A percentile compares a stretch with the other conserved stretches of the same genome.
Evolutionary conservation across 1,140 invertebrate species (phyloP).

Genomic region (Mesaphorura yosii): DNA sequence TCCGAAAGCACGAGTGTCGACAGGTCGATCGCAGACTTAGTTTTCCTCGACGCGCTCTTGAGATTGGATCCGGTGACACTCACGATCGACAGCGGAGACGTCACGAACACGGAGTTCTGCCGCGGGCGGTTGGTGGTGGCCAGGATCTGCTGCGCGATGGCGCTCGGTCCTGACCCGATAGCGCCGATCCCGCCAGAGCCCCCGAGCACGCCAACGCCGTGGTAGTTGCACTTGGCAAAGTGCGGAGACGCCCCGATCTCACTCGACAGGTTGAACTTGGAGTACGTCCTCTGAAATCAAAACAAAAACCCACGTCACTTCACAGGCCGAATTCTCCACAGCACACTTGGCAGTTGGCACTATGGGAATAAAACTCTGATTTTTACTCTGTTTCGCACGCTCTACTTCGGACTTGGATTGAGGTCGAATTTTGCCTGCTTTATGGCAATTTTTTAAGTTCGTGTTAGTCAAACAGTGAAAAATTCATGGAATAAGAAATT

Average conservation of each 20-base stretch:
- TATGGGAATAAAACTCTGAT: neutral
- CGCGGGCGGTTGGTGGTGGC: conserved; percentile 41
- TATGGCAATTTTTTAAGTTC: too few relatives aligned
- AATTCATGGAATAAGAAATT: too few relatives aligned
- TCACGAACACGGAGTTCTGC: conserved; percentile 75
- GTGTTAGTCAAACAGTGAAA: too few relatives aligned
- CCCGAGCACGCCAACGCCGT: conserved; percentile 14
- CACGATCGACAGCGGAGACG: conserved; percentile 46
- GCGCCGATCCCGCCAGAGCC: conserved; percentile 30
- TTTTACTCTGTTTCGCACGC: neutral
- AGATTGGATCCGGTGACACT: conserved; percentile 25
- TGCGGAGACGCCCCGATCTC: conserved; percentile 24
- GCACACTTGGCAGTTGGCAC: neutral
- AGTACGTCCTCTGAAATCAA: conserved; percentile 20
- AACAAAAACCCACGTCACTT: neutral
- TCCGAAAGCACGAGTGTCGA: conserved; percentile 55
- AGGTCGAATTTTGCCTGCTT: too few relatives aligned
- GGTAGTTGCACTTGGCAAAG: conserved; percentile 31
- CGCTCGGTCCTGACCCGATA: conserved; percentile 5
- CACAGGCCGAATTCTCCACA: neutral
- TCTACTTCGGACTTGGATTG: too few relatives aligned
- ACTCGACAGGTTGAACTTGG: conserved; percentile 30
- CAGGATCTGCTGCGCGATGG: neutral
- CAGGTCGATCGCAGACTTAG: conserved; percentile 69
- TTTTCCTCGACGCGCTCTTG: conserved; percentile 50